These are phyloP conservation scores for Ceratothoa steindachneri DNA, from an alignment of 2,888 invertebrate genomes.

Conservation along the genomic window DNA sequence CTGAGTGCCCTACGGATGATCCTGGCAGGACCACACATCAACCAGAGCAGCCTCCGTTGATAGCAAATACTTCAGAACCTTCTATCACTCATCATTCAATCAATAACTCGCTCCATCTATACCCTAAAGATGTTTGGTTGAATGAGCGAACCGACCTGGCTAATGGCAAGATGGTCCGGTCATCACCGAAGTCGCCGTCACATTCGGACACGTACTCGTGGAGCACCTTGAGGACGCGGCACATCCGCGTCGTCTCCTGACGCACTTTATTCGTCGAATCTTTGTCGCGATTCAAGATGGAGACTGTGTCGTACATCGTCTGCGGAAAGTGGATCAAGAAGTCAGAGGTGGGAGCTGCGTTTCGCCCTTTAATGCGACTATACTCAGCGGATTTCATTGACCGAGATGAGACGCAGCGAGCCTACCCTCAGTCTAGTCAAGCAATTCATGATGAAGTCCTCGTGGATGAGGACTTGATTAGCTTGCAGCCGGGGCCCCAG, in stretches of 20 bases:
- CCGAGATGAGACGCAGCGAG: too few species aligned
- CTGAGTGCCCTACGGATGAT: too few species aligned
- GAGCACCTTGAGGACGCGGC: slow-evolving; percentile 86
- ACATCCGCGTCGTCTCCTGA: slow-evolving; percentile 77
- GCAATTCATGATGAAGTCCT: slow-evolving; percentile 46
- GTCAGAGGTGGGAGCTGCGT: too few species aligned
- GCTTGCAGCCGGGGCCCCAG: slow-evolving; percentile 79
- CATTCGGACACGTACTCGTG: slow-evolving; percentile 75
- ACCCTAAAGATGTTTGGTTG: too few species aligned
- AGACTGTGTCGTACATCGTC: slow-evolving; percentile 78
- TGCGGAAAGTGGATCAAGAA: slow-evolving; percentile 81
- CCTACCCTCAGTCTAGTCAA: slow-evolving; percentile 42
- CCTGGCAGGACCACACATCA: too few species aligned
- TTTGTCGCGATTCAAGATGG: slow-evolving; percentile 60
- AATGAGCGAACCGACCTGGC: slow-evolving; percentile 67
- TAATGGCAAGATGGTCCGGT: slow-evolving; percentile 81
- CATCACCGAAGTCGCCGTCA: slow-evolving; percentile 61
- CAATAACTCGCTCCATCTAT: too few species aligned
- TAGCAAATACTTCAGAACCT: too few species aligned
- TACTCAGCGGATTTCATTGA: too few species aligned
- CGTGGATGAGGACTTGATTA: slow-evolving; percentile 55
- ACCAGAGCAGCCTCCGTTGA: too few species aligned
- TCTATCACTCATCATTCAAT: too few species aligned
- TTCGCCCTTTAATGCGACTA: too few species aligned
- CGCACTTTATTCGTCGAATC: slow-evolving; percentile 58